Conservation (phyloP, 1,140 invertebrate species). For the Zaprionus africanus region DNA sequence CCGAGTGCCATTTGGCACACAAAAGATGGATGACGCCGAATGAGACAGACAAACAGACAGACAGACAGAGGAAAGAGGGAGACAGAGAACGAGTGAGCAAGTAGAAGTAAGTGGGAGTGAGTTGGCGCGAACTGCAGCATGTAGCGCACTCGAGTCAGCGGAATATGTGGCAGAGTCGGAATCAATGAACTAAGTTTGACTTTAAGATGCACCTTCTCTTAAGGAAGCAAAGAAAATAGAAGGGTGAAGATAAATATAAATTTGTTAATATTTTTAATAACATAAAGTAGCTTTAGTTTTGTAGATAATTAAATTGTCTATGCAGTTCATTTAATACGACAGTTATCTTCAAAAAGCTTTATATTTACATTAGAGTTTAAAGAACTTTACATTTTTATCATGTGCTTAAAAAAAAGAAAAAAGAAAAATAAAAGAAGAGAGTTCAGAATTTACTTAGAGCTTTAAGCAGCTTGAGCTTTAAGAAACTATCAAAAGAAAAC, state of each 20-base stretch:
- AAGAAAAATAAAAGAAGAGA: no score
- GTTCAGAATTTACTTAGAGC: no score
- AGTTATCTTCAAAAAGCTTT: background rate
- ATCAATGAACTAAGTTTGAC: slow-evolving; percentile 27
- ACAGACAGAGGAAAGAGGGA: background rate
- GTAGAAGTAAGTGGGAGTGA: background rate
- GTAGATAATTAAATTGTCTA: no score
- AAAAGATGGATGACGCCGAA: slow-evolving; percentile 30
- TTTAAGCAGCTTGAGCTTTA: no score
- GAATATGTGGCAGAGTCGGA: slow-evolving; percentile 26
- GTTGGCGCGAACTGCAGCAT: background rate
- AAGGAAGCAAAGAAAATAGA: background rate
- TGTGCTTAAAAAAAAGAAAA: background rate
- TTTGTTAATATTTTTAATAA: slow-evolving; percentile 24
- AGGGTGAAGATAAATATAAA: background rate
- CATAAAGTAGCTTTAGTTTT: background rate
- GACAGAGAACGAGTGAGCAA: background rate
- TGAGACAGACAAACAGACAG: slow-evolving; percentile 10
- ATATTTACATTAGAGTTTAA: background rate
- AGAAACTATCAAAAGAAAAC: no score
- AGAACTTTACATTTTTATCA: background rate
- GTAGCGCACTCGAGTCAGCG: slow-evolving; percentile 20
- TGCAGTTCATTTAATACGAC: no score
- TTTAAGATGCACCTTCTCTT: slow-evolving; percentile 25
- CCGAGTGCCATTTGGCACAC: slow-evolving; percentile 61